Evolutionary conservation across 2,888 invertebrate species (phyloP).

Genomic region (Seira sanloemensis): DNA sequence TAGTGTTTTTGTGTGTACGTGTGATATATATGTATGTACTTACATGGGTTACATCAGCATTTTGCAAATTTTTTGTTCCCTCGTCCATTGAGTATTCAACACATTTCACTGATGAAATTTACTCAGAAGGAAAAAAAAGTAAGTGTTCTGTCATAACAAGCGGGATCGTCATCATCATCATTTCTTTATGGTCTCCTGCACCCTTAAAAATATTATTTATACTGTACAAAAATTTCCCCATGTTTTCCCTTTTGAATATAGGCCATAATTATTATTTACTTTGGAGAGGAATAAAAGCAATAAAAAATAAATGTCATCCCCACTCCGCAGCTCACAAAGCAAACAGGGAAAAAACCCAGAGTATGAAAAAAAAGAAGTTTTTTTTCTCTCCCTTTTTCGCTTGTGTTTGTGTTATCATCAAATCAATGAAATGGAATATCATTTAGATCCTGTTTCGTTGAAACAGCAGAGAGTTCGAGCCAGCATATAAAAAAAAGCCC

Average conservation of each 20-base stretch:
- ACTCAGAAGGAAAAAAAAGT: too few species aligned
- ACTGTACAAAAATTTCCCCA: not conserved
- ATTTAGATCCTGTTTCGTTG: conserved; percentile 20
- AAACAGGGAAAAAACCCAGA: conserved; percentile 11
- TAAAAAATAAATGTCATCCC: conserved; percentile 7
- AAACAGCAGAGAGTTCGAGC: not conserved
- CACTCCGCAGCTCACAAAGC: not conserved
- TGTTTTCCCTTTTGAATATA: not conserved
- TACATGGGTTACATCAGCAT: too few species aligned
- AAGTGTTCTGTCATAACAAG: not conserved
- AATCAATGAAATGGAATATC: conserved; percentile 23
- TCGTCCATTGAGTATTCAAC: too few species aligned
- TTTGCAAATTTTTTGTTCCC: too few species aligned
- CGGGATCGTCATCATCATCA: not conserved
- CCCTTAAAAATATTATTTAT: not conserved
- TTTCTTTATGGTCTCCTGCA: not conserved
- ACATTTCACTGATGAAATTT: too few species aligned
- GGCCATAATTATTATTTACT: conserved; percentile 9
- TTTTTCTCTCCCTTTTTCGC: not conserved
- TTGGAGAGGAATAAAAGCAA: not conserved
- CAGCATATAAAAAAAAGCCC: too few species aligned
- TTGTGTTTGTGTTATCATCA: not conserved
- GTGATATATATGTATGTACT: too few species aligned
- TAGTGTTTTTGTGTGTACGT: too few species aligned
- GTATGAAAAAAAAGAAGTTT: not conserved